Evolutionary conservation across 2,113 vertebrate species (phyloP).

Genomic region (Cisticola juncidis): DNA sequence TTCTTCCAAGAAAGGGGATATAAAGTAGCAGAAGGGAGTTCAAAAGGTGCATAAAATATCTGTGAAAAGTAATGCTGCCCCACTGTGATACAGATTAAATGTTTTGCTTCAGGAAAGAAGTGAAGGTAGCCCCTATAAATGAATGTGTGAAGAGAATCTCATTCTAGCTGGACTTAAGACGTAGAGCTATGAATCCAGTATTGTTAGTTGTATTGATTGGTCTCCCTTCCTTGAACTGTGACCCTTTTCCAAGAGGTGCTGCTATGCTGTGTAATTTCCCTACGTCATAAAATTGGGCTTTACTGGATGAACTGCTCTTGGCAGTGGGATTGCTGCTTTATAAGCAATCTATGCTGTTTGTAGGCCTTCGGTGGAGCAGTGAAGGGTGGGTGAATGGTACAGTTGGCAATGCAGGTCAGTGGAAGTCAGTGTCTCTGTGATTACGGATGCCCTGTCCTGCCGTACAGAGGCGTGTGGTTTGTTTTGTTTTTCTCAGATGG

Average conservation of each 20-base stretch:
- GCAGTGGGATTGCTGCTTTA: not conserved
- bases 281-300: not conserved
- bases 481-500: not conserved
- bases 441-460: not conserved
- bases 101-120: not conserved
- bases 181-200: not conserved
- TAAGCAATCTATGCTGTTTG: not conserved
- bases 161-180: not conserved
- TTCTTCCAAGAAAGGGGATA: not conserved
- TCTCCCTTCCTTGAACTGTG: not conserved
- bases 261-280: not conserved
- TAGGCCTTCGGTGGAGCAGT: not conserved
- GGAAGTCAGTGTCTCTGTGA: not conserved
- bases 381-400: not conserved
- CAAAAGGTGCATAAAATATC: not conserved
- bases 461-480: fast-evolving
- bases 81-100: not conserved
- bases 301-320: not conserved
- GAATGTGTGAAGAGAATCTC: not conserved
- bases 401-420: not conserved
- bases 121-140: not conserved
- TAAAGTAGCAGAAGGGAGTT: not conserved
- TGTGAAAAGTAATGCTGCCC: not conserved
- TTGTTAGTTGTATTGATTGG: not conserved
- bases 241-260: not conserved